These are phyloP conservation scores for Butorides virescens DNA, from an alignment of 2,113 vertebrate species.

Conservation along the genomic window DNA sequence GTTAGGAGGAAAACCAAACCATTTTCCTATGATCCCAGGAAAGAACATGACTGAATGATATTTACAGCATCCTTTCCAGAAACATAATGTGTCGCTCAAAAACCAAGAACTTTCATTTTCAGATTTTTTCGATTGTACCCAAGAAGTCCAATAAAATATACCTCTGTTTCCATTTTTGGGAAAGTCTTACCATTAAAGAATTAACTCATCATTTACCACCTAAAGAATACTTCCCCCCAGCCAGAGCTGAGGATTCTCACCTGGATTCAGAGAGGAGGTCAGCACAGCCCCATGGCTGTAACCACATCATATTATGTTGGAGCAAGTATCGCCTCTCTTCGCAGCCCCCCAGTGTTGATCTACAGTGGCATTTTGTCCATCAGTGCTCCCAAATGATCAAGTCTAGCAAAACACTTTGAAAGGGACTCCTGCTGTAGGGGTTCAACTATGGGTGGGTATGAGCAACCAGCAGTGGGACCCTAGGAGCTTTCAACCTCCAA, in stretches of 20 bases:
- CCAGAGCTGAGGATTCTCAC: background rate
- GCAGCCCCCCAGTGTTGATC: background rate
- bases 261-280: background rate
- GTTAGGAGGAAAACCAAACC: background rate
- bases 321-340: background rate
- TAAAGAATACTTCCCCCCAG: background rate
- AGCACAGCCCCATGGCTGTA: background rate
- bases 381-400: background rate
- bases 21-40: background rate
- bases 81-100: background rate
- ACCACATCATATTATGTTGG: rapidly evolving
- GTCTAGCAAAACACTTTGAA: background rate
- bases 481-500: background rate
- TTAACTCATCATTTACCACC: background rate
- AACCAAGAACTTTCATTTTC: background rate
- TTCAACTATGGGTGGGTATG: background rate
- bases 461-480: background rate
- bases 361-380: background rate
- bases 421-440: background rate
- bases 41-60: background rate
- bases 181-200: background rate
- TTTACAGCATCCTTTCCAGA: background rate
- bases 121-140: background rate
- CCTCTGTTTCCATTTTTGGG: background rate
- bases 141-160: background rate